Conservation (phyloP, 2,113 vertebrate species). For the Anoplopoma fimbria region DNA sequence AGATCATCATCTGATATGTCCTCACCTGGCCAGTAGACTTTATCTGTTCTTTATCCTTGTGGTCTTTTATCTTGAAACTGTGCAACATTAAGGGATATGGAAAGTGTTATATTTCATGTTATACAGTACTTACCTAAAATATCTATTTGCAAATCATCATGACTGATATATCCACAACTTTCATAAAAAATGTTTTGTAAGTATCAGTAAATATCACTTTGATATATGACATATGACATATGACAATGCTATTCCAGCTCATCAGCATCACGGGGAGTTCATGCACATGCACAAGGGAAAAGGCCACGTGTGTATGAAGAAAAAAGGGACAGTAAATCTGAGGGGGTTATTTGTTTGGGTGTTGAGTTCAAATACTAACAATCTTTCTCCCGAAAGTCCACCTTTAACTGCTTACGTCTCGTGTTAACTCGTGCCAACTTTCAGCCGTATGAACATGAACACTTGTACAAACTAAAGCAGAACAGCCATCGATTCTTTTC, state of each 20-base stretch:
- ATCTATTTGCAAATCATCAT: neutral
- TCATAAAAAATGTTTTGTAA: conserved; percentile 1
- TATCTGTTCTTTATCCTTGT: neutral
- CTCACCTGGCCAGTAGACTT: neutral
- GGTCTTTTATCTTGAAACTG: conserved; percentile 2
- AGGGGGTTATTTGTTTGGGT: neutral
- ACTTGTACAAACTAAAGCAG: conserved; percentile 35
- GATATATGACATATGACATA: neutral
- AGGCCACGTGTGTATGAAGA: neutral
- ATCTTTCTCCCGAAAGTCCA: neutral
- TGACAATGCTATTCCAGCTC: neutral
- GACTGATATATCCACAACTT: neutral
- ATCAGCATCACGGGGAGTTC: neutral
- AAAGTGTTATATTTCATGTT: neutral
- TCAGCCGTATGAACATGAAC: conserved; percentile 28
- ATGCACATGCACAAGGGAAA: neutral
- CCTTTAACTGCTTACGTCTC: neutral
- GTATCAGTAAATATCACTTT: neutral
- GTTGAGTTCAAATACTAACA: neutral
- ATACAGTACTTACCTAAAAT: neutral
- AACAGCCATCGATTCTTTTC: conserved; percentile 47
- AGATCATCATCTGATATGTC: neutral
- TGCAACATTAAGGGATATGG: neutral
- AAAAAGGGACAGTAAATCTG: neutral
- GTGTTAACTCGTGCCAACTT: neutral